A percentile compares a stretch with the other conserved stretches of the same genome.
phyloP scores from a whole-genome alignment of 1,140 invertebrate species.

The Archegozetes longisetosus region DNA sequence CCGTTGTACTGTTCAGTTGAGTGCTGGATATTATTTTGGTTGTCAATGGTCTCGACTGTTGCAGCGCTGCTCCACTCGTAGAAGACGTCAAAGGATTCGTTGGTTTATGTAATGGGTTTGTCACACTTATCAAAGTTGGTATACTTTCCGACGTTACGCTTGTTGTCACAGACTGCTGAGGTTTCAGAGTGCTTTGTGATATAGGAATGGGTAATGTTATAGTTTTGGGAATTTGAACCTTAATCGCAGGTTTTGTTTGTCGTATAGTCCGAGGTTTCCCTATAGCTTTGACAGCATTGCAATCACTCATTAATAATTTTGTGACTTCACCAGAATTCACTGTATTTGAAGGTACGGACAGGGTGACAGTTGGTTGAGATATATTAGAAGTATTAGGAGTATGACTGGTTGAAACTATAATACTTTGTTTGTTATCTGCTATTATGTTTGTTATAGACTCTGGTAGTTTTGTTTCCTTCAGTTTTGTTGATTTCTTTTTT shows the following conservation, averaged over 20 bases:
- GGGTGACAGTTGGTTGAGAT: neutral
- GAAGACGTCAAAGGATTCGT: neutral
- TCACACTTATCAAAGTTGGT: neutral
- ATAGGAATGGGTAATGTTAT: neutral
- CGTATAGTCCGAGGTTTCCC: neutral
- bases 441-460: neutral
- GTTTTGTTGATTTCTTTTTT: neutral
- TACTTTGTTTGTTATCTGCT: neutral
- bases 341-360: neutral
- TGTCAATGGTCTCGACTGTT: neutral
- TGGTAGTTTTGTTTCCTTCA: neutral
- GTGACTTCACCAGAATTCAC: neutral
- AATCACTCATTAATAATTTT: neutral
- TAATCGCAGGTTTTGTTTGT: neutral
- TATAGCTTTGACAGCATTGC: neutral
- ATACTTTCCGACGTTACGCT: neutral
- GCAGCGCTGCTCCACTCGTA: neutral
- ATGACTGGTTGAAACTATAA: neutral
- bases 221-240: neutral
- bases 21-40: too few relatives aligned
- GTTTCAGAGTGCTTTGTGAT: neutral
- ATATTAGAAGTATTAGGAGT: neutral
- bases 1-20: too few relatives aligned
- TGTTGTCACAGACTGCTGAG: neutral
- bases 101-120: neutral